Evolutionary conservation across 2,113 vertebrate species (phyloP), one percentile per base, ranked within the genome.

Genomic region (Rhinopomastus cyanomelas): DNA sequence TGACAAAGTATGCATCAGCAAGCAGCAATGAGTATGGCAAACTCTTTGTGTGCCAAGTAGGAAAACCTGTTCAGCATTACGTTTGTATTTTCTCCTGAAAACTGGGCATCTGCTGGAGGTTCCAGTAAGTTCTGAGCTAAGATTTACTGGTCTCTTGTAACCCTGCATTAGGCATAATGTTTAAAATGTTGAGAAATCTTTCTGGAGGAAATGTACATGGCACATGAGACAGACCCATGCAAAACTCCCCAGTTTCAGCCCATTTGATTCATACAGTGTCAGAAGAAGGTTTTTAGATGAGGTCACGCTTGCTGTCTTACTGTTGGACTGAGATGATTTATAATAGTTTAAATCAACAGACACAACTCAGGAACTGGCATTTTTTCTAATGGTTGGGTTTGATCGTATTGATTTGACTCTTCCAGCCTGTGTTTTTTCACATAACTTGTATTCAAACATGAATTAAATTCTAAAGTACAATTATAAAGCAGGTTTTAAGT

Each of bases 61-160:
- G 74, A 93, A 91, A 95, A 94, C 88, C 92, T 95, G 92, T 79
- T 94, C 90, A 36, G 71, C 60, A 73, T 91, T 81, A 69, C 59
- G 37, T 53, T 87, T 80, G 78, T 88, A 67, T 94, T 94, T 69
- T 94, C 84, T 85, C 59, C 66, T 79, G 92, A 60, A 95, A 91
- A 66, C 26, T 19, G n/a, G 29, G 55, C 78, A 68, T 95, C 92
- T 91, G 62, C 4, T 88, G 37, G 86, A 71, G 88, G 77, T 79
- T 89, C 74, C 60, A 66, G 77, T 79, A 90, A 94, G 90, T 29
- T 26, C 81, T 18, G 64, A 90, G 93, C 83, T 85, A 66, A 92
- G 86, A 76, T 79, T 88, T 87, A 74, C 71, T 85, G 78, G 64
- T 80, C 74, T 59, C 74, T 87, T 62, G 34, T 85, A 87, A 74